Evolutionary conservation across 2,888 invertebrate genomes (phyloP).

Genomic region (Eilema depressum): DNA sequence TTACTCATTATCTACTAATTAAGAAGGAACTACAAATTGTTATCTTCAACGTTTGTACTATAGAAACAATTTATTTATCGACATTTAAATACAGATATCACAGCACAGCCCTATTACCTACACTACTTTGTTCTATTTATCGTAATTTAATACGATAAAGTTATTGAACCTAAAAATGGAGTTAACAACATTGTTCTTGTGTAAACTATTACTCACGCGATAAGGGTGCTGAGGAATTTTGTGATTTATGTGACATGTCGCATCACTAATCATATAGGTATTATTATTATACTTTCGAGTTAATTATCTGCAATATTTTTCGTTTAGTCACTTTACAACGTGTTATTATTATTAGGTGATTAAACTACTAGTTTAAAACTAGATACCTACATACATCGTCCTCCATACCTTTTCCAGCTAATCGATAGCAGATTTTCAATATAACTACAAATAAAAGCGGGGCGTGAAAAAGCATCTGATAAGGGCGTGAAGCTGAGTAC

Average conservation of each 20-base stretch:
- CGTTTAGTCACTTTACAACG: background rate
- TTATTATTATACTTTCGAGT: too few relatives aligned
- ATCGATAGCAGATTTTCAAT: too few relatives aligned
- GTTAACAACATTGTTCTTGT: constrained; percentile 30
- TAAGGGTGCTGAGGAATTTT: constrained; percentile 34
- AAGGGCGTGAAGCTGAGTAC: too few relatives aligned
- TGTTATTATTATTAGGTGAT: too few relatives aligned
- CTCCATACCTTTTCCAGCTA: too few relatives aligned
- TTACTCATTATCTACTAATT: too few relatives aligned
- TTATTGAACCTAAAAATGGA: constrained; percentile 25
- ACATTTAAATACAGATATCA: background rate
- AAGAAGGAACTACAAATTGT: too few relatives aligned
- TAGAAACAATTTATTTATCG: background rate
- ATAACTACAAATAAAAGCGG: too few relatives aligned
- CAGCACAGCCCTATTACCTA: background rate
- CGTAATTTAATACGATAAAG: background rate
- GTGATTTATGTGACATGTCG: constrained; percentile 40
- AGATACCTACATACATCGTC: too few relatives aligned
- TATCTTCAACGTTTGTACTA: background rate
- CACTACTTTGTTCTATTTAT: background rate
- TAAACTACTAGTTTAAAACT: too few relatives aligned
- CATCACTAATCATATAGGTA: background rate
- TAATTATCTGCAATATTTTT: background rate
- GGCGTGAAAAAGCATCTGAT: too few relatives aligned
- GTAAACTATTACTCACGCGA: constrained; percentile 46